Percentiles rank a stretch among this genome's conserved stretches.
phyloP scores from a whole-genome alignment of 1,140 invertebrate genomes.

The Holotrichia oblita region DNA sequence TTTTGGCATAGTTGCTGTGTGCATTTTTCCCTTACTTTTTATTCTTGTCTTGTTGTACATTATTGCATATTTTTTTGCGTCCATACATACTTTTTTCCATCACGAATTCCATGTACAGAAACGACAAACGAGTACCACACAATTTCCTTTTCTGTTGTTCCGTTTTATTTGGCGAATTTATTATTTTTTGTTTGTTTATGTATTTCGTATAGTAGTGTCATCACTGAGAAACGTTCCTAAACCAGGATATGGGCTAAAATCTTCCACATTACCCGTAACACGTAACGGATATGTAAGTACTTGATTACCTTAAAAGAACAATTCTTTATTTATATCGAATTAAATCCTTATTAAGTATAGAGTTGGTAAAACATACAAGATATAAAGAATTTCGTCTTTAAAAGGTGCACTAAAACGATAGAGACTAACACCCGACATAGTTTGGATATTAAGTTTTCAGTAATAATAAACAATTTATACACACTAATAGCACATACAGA shows the following conservation, averaged over 20 bases:
- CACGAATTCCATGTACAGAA: not conserved
- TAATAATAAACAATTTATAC: slow-evolving; percentile 5
- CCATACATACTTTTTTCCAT: too few species aligned
- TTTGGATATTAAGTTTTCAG: not conserved
- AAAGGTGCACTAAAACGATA: slow-evolving; percentile 3
- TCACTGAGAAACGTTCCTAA: slow-evolving; percentile 71
- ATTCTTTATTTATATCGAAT: slow-evolving; percentile 15
- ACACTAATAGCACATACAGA: not conserved
- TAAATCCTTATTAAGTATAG: not conserved
- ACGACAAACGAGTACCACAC: not conserved
- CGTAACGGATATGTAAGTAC: slow-evolving; percentile 64
- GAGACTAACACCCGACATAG: not conserved
- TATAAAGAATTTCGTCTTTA: not conserved
- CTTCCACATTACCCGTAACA: slow-evolving; percentile 73
- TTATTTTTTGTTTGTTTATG: slow-evolving; percentile 53
- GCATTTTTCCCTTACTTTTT: slow-evolving; percentile 9
- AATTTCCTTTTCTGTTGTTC: slow-evolving; percentile 38
- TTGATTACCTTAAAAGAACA: not conserved
- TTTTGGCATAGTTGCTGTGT: slow-evolving; percentile 29
- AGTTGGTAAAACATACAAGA: not conserved
- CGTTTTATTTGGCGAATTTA: slow-evolving; percentile 38
- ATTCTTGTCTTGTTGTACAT: not conserved
- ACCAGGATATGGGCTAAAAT: slow-evolving; percentile 80
- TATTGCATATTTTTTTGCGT: not conserved
- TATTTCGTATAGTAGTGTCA: slow-evolving; percentile 64